Evolutionary conservation across 2,888 invertebrate genomes (phyloP), one percentile per base, ranked within the genome.

Genomic region (Dichetophora obliterata): DNA sequence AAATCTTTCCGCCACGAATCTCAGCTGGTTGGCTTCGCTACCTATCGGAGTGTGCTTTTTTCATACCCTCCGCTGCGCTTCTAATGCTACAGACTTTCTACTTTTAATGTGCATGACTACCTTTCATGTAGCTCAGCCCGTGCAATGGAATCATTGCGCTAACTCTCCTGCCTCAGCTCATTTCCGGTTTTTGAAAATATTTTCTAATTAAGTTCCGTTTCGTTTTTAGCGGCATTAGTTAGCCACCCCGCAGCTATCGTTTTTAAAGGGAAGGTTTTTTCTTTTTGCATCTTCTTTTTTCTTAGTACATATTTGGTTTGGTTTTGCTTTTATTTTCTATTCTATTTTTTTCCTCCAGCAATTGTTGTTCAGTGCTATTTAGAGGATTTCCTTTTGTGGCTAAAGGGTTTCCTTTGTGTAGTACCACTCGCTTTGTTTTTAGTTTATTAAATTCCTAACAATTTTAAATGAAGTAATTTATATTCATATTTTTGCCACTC

Each of bases 191-290:
- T 57, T 61, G 57, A 31, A 72, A 72, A 72, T 72, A 75, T 59
- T 68, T 75, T 75, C 69, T 75, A 75, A 75, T 75, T 75, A 75
- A 75, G 75, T 75, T 75, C 68, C 75, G 68, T 75, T 75, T 5
- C 63, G 11, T 34, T 66, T 66, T 37, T 27, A 27, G 66, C 43
- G 22, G 50, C 54, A 66, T 75, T 50, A 75, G 34, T 75, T 50
- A 75, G 34, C 75, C 34, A 5, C 11, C 19, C 54, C 54, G 54
- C 54, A 19, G 54, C 54, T 22, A 19, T 54, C 54, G 54, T 22
- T 9, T 54, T 54, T 54, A 19, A 54, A 19, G 54, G 54, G 3
- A 54, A 19, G 54, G 54, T 22, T 19, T 22, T 54, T 54, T 22
- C 54, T 54, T 54, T 54, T 16, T 54, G n/a, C 11, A 8, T 19